A percentile compares a stretch with the other conserved stretches of the same genome.
Evolutionary conservation across 2,888 invertebrate species (phyloP).

Genomic region (Drosophila macrospina): DNA sequence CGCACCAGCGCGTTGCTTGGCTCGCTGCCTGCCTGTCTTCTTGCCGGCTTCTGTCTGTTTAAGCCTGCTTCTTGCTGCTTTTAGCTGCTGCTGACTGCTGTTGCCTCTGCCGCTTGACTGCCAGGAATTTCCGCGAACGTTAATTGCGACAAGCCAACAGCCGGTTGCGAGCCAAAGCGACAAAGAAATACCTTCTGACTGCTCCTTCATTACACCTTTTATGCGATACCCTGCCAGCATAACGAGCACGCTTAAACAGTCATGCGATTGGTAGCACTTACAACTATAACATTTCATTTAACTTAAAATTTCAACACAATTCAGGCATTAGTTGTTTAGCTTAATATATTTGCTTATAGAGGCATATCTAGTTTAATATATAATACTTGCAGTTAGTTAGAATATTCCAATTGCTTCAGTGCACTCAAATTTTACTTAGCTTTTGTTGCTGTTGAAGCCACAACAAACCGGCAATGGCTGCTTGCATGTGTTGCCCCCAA

Average conservation of each 20-base stretch:
- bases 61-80: constrained; percentile 11
- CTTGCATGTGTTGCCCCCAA: constrained; percentile 46
- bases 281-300: neutral
- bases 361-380: neutral
- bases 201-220: constrained; percentile 63
- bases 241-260: neutral
- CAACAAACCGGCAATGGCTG: constrained; percentile 42
- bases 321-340: neutral
- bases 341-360: neutral
- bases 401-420: constrained; percentile 17
- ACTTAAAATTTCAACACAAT: neutral
- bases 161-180: constrained; percentile 44
- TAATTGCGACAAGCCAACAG: constrained; percentile 79
- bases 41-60: constrained; percentile 6
- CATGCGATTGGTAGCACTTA: neutral
- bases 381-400: constrained; percentile 1
- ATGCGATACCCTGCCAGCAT: constrained; percentile 12
- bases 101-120: constrained; percentile 41
- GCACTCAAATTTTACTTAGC: neutral
- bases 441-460: constrained; percentile 23
- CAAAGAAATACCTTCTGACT: constrained; percentile 64
- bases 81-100: constrained; percentile 7
- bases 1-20: constrained; percentile 68
- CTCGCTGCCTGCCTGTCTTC: constrained; percentile 31
- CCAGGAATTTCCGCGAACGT: constrained; percentile 80